Conservation (phyloP, 1,140 invertebrate species). For the Neotoxoptera formosana region DNA sequence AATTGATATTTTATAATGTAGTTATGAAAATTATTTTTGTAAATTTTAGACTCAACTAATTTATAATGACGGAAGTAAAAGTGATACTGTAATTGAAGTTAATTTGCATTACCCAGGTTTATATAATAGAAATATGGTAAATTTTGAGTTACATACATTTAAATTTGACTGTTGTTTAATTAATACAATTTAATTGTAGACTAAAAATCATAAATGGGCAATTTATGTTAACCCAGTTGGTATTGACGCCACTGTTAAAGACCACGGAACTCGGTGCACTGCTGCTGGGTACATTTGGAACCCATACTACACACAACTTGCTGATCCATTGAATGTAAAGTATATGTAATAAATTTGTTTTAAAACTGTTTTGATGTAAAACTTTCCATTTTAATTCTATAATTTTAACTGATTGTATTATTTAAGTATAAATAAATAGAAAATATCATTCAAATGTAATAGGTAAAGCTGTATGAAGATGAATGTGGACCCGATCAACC, state of each 20-base stretch:
- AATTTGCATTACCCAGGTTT: conserved; percentile 85
- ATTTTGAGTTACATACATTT: conserved; percentile 60
- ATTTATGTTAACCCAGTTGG: conserved; percentile 92
- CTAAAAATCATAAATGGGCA: conserved; percentile 87
- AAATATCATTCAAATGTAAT: not conserved
- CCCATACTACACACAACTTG: conserved; percentile 88
- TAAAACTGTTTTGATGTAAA: not conserved
- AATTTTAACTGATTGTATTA: not conserved
- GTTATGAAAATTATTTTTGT: not conserved
- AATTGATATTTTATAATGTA: conserved; percentile 17
- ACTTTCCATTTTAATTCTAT: not conserved
- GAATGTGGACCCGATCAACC: conserved; percentile 89
- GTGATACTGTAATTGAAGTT: conserved; percentile 89
- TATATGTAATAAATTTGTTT: not conserved
- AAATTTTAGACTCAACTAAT: conserved; percentile 76
- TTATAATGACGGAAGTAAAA: conserved; percentile 83
- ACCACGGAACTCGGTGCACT: conserved; percentile 81
- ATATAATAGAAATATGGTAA: conserved; percentile 80
- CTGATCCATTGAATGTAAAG: conserved; percentile 86
- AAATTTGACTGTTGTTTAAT: conserved; percentile 12
- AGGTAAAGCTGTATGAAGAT: conserved; percentile 77
- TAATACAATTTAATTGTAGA: conserved; percentile 66
- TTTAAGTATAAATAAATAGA: not conserved
- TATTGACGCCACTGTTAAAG: conserved; percentile 87
- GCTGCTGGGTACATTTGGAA: conserved; percentile 93